A percentile compares a stretch with the other conserved stretches of the same genome.
Conservation (phyloP, 2,797 vertebrate species). For the Chelidonichthys spinosus region DNA sequence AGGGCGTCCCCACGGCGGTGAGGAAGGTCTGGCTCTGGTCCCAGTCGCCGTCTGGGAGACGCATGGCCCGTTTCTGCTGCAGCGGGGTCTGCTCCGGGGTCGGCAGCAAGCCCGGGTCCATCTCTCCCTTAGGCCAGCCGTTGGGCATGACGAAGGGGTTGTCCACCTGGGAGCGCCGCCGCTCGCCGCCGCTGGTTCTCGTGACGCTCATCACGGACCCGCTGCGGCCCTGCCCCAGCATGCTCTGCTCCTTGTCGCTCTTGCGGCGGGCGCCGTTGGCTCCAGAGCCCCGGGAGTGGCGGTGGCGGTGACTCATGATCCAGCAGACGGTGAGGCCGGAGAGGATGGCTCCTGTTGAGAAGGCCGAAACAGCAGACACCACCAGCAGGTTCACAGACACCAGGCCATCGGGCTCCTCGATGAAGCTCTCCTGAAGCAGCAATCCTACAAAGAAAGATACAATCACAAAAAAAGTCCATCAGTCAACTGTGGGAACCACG, state of each 20-base stretch:
- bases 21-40: constrained; percentile 92
- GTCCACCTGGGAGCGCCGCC: constrained; percentile 84
- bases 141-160: constrained; percentile 90
- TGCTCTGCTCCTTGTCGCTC: constrained; percentile 90
- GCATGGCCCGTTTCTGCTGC: constrained; percentile 91
- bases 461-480: constrained; percentile 34
- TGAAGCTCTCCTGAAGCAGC: constrained; percentile 90
- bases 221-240: constrained; percentile 89
- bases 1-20: constrained; percentile 82
- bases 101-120: constrained; percentile 92
- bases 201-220: constrained; percentile 95
- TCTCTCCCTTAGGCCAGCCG: constrained; percentile 91
- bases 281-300: constrained; percentile 74
- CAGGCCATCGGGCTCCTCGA: constrained; percentile 91
- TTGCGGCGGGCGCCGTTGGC: constrained; percentile 85
- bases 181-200: constrained; percentile 85
- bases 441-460: constrained; percentile 56
- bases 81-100: constrained; percentile 96
- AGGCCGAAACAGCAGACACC: constrained; percentile 93
- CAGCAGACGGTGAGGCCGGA: constrained; percentile 95
- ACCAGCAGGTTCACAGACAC: constrained; percentile 96
- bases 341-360: constrained; percentile 92
- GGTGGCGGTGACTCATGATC: constrained; percentile 94
- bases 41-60: constrained; percentile 86
- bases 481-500: constrained; percentile 35